These are phyloP conservation scores for Oophaga pumilio DNA, from an alignment of 2,113 vertebrate genomes.

Conservation along the genomic window DNA sequence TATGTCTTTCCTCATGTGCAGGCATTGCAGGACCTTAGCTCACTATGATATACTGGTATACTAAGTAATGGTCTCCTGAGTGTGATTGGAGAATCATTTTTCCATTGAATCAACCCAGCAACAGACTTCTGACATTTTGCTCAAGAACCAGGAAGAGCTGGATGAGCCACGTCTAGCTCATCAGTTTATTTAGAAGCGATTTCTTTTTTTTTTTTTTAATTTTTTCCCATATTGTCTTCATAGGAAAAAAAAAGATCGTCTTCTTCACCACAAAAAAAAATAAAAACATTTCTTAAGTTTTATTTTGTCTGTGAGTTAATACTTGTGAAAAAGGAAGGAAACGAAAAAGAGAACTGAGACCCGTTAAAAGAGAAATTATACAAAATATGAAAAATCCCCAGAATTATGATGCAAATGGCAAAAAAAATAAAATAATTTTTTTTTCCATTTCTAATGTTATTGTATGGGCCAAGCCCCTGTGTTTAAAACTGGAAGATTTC, in stretches of 20 bases:
- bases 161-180: not conserved
- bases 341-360: not conserved
- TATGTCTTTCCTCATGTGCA: too few species aligned
- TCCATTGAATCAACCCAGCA: too few species aligned
- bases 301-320: not conserved
- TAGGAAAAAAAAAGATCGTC: not conserved
- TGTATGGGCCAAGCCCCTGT: not conserved
- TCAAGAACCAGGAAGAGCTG: not conserved
- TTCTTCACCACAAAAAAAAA: not conserved
- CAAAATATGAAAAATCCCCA: conserved; percentile 7
- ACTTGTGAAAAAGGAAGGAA: conserved; percentile 1
- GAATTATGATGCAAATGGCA: not conserved
- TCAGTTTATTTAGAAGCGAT: not conserved
- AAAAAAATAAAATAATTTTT: not conserved
- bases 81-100: too few species aligned
- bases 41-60: too few species aligned
- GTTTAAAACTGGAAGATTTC: not conserved
- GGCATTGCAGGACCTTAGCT: too few species aligned
- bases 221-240: too few species aligned
- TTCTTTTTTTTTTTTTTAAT: too few species aligned
- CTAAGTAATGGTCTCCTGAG: too few species aligned
- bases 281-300: not conserved
- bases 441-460: not conserved
- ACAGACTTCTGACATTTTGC: not conserved
- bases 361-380: not conserved